Evolutionary conservation across 2,888 invertebrate species (phyloP).

Genomic region (Mellilla xanthometata): DNA sequence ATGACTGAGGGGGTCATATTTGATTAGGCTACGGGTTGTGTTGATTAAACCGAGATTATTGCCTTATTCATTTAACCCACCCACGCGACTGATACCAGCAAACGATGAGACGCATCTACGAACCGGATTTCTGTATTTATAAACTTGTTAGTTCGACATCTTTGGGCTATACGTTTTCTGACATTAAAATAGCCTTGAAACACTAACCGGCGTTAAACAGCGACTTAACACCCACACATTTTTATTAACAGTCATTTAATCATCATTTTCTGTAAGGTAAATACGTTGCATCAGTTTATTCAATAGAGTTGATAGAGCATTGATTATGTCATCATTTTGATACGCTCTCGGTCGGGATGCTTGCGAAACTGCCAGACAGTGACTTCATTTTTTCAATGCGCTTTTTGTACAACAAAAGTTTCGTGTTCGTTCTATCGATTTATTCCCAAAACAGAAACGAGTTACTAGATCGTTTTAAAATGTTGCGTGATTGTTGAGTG

Average conservation of each 20-base stretch:
- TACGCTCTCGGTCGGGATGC: constrained; percentile 35
- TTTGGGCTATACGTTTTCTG: constrained; percentile 46
- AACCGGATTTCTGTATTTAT: constrained; percentile 50
- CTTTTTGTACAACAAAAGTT: constrained; percentile 13
- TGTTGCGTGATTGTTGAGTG: constrained; percentile 39
- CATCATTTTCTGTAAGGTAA: constrained; percentile 29
- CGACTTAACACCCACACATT: constrained; percentile 28
- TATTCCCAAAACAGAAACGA: constrained; percentile 23
- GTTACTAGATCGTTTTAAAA: constrained; percentile 29
- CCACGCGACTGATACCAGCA: constrained; percentile 49
- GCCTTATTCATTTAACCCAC: constrained; percentile 71
- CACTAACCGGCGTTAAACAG: constrained; percentile 42
- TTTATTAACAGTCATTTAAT: constrained; percentile 34
- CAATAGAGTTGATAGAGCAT: constrained; percentile 27
- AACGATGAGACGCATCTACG: constrained; percentile 41
- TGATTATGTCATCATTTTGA: constrained; percentile 48
- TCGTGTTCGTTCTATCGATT: constrained; percentile 24
- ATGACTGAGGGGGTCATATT: constrained; percentile 78
- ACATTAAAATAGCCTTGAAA: constrained; percentile 62
- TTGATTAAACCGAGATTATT: constrained; percentile 80
- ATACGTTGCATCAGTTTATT: constrained; percentile 42
- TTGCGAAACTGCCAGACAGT: constrained; percentile 47
- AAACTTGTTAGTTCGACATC: constrained; percentile 36
- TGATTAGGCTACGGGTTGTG: constrained; percentile 79
- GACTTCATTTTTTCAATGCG: constrained; percentile 46